Conservation (phyloP, 2,113 vertebrate genomes). For the Melanerpes formicivorus region DNA sequence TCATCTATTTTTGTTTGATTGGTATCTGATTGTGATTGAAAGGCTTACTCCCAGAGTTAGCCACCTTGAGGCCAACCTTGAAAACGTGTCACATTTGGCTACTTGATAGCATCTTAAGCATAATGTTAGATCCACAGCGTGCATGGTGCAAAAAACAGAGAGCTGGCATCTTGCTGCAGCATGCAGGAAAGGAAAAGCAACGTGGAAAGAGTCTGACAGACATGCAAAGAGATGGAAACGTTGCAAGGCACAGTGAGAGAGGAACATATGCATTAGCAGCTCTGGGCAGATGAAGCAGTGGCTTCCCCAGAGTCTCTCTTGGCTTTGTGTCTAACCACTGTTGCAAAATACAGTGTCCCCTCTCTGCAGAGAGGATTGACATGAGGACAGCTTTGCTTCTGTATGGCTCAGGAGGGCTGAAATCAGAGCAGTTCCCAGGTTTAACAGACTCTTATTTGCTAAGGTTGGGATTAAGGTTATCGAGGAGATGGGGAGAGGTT, state of each 20-base stretch:
- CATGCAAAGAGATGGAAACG: background rate
- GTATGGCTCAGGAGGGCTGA: background rate
- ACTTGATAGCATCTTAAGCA: slow-evolving; percentile 15
- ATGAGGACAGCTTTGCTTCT: background rate
- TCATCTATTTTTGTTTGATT: slow-evolving; percentile 57
- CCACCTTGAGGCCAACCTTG: slow-evolving; percentile 67
- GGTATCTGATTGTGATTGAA: slow-evolving; percentile 60
- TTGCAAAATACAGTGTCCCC: background rate
- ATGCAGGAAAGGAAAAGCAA: background rate
- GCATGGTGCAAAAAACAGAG: background rate
- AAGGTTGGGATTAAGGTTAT: background rate
- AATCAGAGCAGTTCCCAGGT: background rate
- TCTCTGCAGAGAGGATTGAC: background rate
- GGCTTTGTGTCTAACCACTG: background rate
- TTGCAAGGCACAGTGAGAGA: background rate
- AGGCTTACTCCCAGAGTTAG: slow-evolving; percentile 12
- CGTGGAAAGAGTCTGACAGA: background rate
- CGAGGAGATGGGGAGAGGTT: background rate
- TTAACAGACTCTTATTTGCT: background rate
- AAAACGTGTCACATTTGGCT: slow-evolving; percentile 20
- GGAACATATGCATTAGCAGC: background rate
- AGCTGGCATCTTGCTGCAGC: background rate
- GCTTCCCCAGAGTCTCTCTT: background rate
- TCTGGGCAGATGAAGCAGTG: background rate
- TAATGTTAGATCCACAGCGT: background rate